These are phyloP conservation scores for Entelurus aequoreus DNA, from an alignment of 2,113 vertebrate genomes.

Conservation along the genomic window DNA sequence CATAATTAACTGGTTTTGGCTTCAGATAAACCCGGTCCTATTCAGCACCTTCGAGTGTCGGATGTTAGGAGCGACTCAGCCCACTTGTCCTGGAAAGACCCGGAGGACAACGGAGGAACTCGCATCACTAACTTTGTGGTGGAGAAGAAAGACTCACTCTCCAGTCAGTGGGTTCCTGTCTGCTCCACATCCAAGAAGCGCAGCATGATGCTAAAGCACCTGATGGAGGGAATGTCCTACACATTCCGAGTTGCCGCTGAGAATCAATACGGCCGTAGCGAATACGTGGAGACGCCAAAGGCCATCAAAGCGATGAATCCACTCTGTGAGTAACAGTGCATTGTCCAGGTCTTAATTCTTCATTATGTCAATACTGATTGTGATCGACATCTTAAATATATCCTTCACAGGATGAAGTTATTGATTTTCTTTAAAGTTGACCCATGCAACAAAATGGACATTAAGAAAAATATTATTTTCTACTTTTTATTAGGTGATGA, in stretches of 20 bases:
- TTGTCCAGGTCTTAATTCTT: neutral
- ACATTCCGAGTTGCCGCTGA: constrained; percentile 93
- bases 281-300: constrained; percentile 83
- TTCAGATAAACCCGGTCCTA: constrained; percentile 92
- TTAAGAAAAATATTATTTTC: too few species aligned
- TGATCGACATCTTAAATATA: too few species aligned
- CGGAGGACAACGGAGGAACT: constrained; percentile 89
- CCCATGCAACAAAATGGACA: too few species aligned
- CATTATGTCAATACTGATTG: neutral
- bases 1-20: neutral
- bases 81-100: constrained; percentile 96
- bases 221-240: constrained; percentile 90
- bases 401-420: too few species aligned
- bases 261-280: constrained; percentile 91
- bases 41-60: constrained; percentile 86
- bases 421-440: too few species aligned
- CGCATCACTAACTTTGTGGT: constrained; percentile 95
- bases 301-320: constrained; percentile 94
- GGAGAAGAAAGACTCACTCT: constrained; percentile 89
- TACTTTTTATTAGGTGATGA: too few species aligned
- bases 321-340: constrained; percentile 80
- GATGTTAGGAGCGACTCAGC: constrained; percentile 94
- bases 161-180: constrained; percentile 86
- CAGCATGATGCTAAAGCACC: constrained; percentile 85
- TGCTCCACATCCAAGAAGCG: constrained; percentile 95